Base-by-base conservation (phyloP, 2,888 invertebrate species). In the Pollenia griseotomentosa region DNA sequence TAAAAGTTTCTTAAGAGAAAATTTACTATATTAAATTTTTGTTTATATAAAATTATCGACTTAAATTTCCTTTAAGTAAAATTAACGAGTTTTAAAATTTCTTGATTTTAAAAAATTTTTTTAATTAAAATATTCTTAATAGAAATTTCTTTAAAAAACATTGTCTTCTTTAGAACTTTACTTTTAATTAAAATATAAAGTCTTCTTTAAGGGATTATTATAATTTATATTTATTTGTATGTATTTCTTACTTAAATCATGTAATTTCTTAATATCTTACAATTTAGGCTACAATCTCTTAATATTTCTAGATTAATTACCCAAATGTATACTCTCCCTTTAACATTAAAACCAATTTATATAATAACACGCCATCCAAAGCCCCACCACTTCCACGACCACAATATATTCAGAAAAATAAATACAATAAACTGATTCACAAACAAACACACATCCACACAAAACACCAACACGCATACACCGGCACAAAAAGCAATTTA, bases 321-420 rank as follows among this genome's bases (percentile, higher is more conserved):
- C 87, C 78, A 84, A 87, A 83, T 84, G 87, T 84, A 81, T 87
- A 80, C 78, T 87, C 63, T 73, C 14, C 70, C 77, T 61, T 81
- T 70, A 81, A 81, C 77, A 74, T 77, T 81, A 84, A 84, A 87
- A 87, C 77, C 78, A 84, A 87, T 87, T 87, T 78, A 84, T 87
- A 84, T 77, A 87, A 84, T 77, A 87, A 73, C 87, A 87, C 77
- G 84, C 77, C 68, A 87, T 77, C 51, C 44, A 71, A 46, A 73
- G n/a, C 23, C 51, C 68, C 70, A 84, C 23, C 12, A 77, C 65
- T 19, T 61, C 70, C 53, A 71, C 48, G 55, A 71, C 81, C 66
- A 66, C 65, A 66, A 66, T 55, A 42, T 63, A 66, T 73, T 19
- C 40, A 19, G 12, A 63, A 12, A 44, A 70, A 70, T 70, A 7